Base-by-base conservation (phyloP, 1,140 invertebrate genomes). In the Pogonus chalceus region DNA sequence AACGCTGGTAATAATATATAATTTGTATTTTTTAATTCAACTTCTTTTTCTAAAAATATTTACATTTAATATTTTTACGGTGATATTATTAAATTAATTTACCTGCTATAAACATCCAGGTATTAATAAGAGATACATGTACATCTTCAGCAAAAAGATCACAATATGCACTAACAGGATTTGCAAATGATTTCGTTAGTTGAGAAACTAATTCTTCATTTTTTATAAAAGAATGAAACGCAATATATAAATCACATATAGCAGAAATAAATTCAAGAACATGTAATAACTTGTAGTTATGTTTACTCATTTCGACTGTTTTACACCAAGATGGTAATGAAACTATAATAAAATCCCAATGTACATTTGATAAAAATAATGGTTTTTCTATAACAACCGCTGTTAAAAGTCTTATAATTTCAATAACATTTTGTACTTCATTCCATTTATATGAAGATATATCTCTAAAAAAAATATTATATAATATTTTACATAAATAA, bases 311-410 rank as follows among this genome's bases (percentile, higher is more conserved):
- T 22, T 56, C 51, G 52, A 63, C 60, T 78, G 60, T 52, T 61
- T 73, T 2, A 66, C 57, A 72, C 83, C 83, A 85, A 1, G 77
- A 75, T 9, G 76, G 74, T 1, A 83, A 60, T n/a, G 75, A 78
- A 59, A 86, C 78, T 10, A 84, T 68, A 46, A 80, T 74, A 52
- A 79, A 76, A 67, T 87, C 84, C 83, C 84, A 87, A 35, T 79
- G 73, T 49, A 66, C 66, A 9, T 64, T 58, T 14, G 61, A 70
- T 20, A 82, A 58, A 55, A 69, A 64, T 20, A 64, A 60, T 0
- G 79, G 72, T 56, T 65, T 58, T 53, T 56, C 62, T 23, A 51
- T 54, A 23, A 69, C 56, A 20, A 71, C 58, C 57, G 62, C 55
- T 2, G 67, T 64, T 18, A 72, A 59, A 16, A 73, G 63, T 51